phyloP scores from a whole-genome alignment of 2,113 vertebrate genomes.

The Edolisoma coerulescens region DNA sequence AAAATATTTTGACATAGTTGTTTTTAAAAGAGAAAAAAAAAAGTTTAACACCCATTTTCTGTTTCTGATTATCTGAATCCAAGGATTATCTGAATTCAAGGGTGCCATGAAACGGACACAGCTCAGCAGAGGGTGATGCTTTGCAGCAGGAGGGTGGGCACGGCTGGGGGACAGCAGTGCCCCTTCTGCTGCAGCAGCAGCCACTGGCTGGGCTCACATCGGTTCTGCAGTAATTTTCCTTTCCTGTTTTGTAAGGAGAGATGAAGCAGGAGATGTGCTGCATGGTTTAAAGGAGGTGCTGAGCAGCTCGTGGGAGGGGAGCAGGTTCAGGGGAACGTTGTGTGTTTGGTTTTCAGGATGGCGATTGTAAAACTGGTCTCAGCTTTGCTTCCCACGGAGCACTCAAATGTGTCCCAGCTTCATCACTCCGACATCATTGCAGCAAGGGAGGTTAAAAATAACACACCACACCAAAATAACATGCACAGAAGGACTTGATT shows the following conservation, averaged over 20 bases:
- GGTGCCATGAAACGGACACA: not conserved
- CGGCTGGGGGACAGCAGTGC: fast-evolving
- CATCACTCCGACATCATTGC: not conserved
- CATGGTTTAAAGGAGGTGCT: not conserved
- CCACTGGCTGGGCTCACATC: not conserved
- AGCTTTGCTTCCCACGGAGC: not conserved
- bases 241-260: not conserved
- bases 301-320: not conserved
- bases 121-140: not conserved
- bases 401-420: not conserved
- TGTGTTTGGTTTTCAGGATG: not conserved
- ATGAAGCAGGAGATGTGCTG: not conserved
- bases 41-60: not conserved
- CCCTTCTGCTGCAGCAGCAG: not conserved
- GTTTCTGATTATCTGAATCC: not conserved
- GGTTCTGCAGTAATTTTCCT: not conserved
- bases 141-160: not conserved
- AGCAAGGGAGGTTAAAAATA: not conserved
- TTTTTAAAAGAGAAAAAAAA: not conserved
- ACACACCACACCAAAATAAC: not conserved
- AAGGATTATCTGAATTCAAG: not conserved
- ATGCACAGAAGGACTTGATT: not conserved
- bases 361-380: not conserved
- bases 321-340: not conserved
- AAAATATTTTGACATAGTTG: not conserved